phyloP scores from a whole-genome alignment of 2,113 vertebrate species.

The Promerops cafer region DNA sequence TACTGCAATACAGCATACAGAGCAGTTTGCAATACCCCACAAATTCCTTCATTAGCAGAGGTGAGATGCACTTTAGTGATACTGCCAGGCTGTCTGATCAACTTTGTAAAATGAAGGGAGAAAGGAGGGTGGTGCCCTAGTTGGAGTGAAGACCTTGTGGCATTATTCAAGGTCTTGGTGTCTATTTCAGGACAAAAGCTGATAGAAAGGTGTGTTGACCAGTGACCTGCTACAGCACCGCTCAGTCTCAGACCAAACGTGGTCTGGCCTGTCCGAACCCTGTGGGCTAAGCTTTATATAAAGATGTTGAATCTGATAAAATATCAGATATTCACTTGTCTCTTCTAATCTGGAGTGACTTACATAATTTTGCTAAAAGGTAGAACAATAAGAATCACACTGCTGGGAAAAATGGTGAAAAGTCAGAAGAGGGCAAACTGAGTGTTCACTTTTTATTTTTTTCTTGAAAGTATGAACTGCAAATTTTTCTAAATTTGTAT shows the following conservation, averaged over 20 bases:
- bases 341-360: background rate
- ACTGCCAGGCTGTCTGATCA: background rate
- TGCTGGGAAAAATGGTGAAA: background rate
- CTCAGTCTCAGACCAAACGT: background rate
- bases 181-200: background rate
- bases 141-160: background rate
- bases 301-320: background rate
- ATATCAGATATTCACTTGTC: background rate
- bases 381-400: background rate
- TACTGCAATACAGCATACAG: background rate
- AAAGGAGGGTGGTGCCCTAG: background rate
- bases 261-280: rapidly evolving
- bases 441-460: background rate
- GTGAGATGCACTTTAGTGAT: background rate
- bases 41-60: background rate
- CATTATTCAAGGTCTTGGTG: background rate
- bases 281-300: background rate
- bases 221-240: background rate
- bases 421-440: background rate
- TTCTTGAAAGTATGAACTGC: background rate
- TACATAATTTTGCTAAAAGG: background rate
- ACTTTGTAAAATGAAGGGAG: background rate
- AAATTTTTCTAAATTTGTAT: background rate
- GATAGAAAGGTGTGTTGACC: background rate
- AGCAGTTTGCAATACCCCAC: background rate